These are phyloP conservation scores for Chelonoidis abingdonii DNA, from an alignment of 2,113 vertebrate species.

Conservation along the genomic window DNA sequence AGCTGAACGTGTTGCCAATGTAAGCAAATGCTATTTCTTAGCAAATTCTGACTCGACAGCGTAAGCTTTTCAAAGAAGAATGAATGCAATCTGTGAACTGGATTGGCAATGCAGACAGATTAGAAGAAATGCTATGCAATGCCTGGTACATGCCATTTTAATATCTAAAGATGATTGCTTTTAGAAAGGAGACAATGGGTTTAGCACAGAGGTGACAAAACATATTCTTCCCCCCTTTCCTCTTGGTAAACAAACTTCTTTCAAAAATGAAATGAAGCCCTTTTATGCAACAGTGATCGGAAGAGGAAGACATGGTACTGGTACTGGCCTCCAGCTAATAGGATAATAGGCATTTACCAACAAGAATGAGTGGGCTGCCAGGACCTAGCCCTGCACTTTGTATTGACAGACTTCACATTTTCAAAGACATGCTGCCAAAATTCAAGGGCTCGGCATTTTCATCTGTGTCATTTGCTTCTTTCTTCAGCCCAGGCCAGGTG, in stretches of 20 bases:
- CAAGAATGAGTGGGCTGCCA: background rate
- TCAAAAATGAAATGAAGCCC: constrained; percentile 74
- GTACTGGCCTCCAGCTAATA: constrained; percentile 29
- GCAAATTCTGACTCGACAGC: constrained; percentile 74
- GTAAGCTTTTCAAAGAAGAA: constrained; percentile 75
- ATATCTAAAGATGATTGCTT: constrained; percentile 79
- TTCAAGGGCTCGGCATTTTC: background rate
- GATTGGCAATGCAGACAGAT: constrained; percentile 71
- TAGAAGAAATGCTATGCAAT: constrained; percentile 67
- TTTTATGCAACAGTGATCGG: constrained; percentile 62
- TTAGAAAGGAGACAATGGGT: constrained; percentile 72
- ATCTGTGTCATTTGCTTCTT: background rate
- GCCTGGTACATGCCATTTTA: constrained; percentile 63
- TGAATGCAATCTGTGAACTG: constrained; percentile 72
- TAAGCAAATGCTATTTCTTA: constrained; percentile 77
- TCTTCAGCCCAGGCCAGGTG: background rate
- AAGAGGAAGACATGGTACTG: constrained; percentile 17
- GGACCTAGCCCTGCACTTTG: constrained; percentile 1
- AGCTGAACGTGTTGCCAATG: constrained; percentile 4
- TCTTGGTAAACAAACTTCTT: constrained; percentile 79
- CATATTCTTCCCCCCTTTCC: constrained; percentile 69
- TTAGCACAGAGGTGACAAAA: constrained; percentile 78
- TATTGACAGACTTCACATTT: background rate
- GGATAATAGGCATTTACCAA: constrained; percentile 46
- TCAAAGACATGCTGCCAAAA: background rate